Evolutionary conservation across 1,140 invertebrate species (phyloP).

Genomic region (Leptonema lineaticorne): DNA sequence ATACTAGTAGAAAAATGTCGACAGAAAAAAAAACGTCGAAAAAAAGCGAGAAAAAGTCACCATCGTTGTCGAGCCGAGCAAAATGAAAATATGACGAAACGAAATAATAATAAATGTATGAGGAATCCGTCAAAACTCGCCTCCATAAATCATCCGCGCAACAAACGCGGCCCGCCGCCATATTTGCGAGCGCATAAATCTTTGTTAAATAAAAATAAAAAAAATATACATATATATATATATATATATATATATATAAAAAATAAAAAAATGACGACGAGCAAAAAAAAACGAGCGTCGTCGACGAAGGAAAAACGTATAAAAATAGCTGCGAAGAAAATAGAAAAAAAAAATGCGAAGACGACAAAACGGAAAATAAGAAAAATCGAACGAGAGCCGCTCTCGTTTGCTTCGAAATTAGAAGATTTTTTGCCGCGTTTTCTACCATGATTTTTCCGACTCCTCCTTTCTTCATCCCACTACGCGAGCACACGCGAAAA

Average conservation of each 20-base stretch:
- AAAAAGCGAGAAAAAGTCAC: background rate
- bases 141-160: slow-evolving; percentile 36
- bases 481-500: too few species aligned
- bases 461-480: background rate
- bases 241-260: too few species aligned
- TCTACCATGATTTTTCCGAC: background rate
- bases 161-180: slow-evolving; percentile 38
- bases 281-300: too few species aligned
- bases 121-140: slow-evolving; percentile 40
- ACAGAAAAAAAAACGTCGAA: background rate
- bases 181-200: slow-evolving; percentile 38
- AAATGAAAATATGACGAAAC: slow-evolving; percentile 30
- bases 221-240: background rate
- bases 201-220: slow-evolving; percentile 38
- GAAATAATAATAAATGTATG: slow-evolving; percentile 40
- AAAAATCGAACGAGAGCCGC: slow-evolving; percentile 15
- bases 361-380: slow-evolving; percentile 13
- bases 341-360: background rate
- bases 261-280: too few species aligned
- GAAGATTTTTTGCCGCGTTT: background rate
- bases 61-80: background rate
- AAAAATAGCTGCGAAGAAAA: background rate
- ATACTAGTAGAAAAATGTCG: background rate
- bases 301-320: background rate
- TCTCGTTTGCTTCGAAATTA: slow-evolving; percentile 2